Conservation (phyloP, 2,113 vertebrate genomes). For the Rostratula benghalensis region DNA sequence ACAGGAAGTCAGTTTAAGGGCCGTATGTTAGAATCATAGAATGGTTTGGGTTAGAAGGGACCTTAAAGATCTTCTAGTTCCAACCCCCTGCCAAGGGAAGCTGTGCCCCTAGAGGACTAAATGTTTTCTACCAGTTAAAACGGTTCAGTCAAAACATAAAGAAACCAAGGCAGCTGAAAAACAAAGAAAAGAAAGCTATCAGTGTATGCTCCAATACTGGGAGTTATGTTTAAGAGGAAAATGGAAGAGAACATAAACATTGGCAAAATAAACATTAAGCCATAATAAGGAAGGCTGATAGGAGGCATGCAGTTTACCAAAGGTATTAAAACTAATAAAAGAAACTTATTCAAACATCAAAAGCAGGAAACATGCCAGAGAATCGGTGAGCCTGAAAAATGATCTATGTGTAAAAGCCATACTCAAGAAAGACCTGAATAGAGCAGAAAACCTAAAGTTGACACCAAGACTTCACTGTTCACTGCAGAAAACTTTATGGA, state of each 20-base stretch:
- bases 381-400: not conserved
- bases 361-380: not conserved
- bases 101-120: not conserved
- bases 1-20: not conserved
- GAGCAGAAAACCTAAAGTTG: not conserved
- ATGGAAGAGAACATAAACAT: not conserved
- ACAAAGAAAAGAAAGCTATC: not conserved
- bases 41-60: not conserved
- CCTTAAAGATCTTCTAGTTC: not conserved
- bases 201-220: not conserved
- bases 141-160: not conserved
- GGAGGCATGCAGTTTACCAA: not conserved
- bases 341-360: not conserved
- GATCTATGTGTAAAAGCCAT: not conserved
- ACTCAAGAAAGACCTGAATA: not conserved
- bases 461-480: not conserved
- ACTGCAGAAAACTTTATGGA: not conserved
- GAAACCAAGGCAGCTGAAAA: not conserved
- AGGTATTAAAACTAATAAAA: conserved; percentile 6
- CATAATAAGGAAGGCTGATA: not conserved
- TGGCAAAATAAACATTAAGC: not conserved
- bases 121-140: not conserved
- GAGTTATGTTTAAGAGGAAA: not conserved
- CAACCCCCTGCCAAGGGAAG: not conserved
- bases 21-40: not conserved